Evolutionary conservation across 2,113 vertebrate genomes (phyloP), one percentile per base, ranked within the genome.

Genomic region (Motacilla alba): DNA sequence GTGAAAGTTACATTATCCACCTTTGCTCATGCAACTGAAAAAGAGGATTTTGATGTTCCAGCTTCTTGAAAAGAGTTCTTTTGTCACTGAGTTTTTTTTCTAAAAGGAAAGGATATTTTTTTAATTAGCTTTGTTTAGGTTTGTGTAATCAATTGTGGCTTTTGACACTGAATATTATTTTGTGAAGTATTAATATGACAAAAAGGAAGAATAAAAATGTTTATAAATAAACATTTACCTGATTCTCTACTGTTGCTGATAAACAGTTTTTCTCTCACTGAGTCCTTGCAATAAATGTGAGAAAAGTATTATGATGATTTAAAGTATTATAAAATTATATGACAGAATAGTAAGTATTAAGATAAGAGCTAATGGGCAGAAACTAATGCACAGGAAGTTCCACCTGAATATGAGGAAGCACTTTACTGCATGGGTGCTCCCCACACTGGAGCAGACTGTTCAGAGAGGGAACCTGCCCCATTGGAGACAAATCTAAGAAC

Each of bases 341-440:
- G 12, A 39, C 26, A 58, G 39, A 39, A 68, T 26, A 59, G 9
- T 35, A 50, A 58, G 5, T 17, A 43, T 31, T 26, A 43, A 43
- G 31, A 43, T 4, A 73, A 39, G 6, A 60, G 9, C 6, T 4
- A 53, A 13, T 18, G 9, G 7, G 30, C 30, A 53, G 30, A 60
- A 28, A 47, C 24, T 46, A 17, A 13, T 68, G 14, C 9, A 31
- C 39, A n/a, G 13, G 24, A 68, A 60, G 8, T 47, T 82, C 13
- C 20, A 27, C 20, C 13, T 39, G 16, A 30, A 24, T 15, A 30
- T 15, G 13, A 47, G 28, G n/a, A 68, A 75, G 24, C 60, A 35
- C 13, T 30, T 81, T 67, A 59, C 13, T 21, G 4, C 17, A 5
- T 4, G 3, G 4, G 2, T n/a, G 15, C 15, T 35, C 20, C 1